A percentile compares a stretch with the other conserved stretches of the same genome.
Conservation (phyloP, 2,113 vertebrate genomes). For the Brachypteracias leptosomus region DNA sequence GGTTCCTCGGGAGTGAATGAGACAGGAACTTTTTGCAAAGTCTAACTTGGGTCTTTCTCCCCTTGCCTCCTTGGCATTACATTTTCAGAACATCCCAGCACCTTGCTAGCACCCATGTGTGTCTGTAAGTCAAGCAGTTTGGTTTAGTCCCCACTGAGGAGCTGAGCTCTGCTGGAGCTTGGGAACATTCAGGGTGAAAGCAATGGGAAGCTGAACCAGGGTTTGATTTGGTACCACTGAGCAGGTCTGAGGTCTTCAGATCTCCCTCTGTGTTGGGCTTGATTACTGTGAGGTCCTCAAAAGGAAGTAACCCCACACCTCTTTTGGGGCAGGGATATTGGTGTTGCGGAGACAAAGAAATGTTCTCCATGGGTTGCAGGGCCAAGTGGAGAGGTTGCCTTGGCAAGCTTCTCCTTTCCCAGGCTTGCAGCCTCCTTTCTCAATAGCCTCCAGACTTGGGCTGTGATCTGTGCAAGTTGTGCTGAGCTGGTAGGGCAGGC, state of each 20-base stretch:
- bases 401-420: background rate
- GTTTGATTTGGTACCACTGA: background rate
- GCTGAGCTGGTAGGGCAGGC: background rate
- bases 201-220: background rate
- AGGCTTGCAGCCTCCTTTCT: background rate
- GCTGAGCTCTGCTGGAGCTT: background rate
- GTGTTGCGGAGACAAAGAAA: background rate
- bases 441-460: background rate
- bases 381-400: background rate
- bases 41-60: background rate
- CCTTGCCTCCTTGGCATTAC: background rate
- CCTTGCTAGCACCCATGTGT: background rate
- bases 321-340: background rate
- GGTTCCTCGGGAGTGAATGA: background rate
- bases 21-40: background rate
- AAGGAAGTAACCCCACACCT: background rate
- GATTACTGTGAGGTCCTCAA: background rate
- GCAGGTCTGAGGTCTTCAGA: background rate
- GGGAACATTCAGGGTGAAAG: background rate
- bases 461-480: background rate
- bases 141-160: background rate
- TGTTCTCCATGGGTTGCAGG: background rate
- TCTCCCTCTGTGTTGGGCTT: background rate
- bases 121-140: background rate
- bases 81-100: background rate